These are phyloP conservation scores for Bubo blakistoni DNA, from an alignment of 2,113 vertebrate species.

Conservation along the genomic window DNA sequence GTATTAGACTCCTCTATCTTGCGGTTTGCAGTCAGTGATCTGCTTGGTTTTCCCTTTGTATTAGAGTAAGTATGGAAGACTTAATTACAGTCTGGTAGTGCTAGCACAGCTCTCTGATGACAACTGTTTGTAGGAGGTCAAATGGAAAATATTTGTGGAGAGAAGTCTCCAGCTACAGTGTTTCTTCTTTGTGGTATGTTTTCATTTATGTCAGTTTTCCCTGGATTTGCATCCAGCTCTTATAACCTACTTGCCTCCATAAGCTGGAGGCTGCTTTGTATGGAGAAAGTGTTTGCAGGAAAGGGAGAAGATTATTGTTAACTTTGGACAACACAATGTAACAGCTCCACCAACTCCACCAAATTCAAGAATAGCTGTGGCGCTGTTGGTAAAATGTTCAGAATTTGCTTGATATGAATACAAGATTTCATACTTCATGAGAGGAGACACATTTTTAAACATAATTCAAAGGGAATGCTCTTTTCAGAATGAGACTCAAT, in stretches of 20 bases:
- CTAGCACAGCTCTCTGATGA: not conserved
- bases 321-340: not conserved
- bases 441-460: not conserved
- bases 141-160: not conserved
- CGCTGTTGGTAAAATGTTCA: not conserved
- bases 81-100: not conserved
- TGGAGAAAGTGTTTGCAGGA: not conserved
- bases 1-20: not conserved
- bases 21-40: not conserved
- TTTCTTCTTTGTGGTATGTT: not conserved
- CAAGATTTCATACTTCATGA: not conserved
- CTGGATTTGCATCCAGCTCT: not conserved
- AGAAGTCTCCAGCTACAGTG: not conserved
- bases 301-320: not conserved
- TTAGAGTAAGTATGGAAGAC: not conserved
- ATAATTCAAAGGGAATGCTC: not conserved
- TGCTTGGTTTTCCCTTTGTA: not conserved
- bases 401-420: not conserved
- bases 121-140: not conserved
- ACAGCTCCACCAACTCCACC: not conserved
- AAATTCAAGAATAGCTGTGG: not conserved
- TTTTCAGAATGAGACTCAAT: not conserved
- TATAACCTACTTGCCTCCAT: fast-evolving
- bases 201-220: not conserved
- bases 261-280: not conserved